A percentile compares a stretch with the other conserved stretches of the same genome.
Conservation (phyloP, 2,113 vertebrate genomes). For the Hemibagrus wyckioides region DNA sequence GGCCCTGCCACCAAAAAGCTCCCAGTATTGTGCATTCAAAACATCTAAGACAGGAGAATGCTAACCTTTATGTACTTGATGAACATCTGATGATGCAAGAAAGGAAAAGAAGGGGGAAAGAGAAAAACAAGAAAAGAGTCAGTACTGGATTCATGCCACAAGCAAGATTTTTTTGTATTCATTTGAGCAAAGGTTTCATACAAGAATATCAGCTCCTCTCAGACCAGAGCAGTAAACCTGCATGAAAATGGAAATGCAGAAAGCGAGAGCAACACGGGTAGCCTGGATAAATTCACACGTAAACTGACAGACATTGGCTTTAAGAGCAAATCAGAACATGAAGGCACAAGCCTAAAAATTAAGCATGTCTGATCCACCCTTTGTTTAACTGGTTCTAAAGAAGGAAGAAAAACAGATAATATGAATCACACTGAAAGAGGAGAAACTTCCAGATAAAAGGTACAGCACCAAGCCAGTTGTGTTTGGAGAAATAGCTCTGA, state of each 20-base stretch:
- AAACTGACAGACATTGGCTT: background rate
- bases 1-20: conserved; percentile 59
- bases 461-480: background rate
- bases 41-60: conserved; percentile 79
- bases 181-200: background rate
- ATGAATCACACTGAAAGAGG: background rate
- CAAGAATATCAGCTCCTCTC: conserved; percentile 27
- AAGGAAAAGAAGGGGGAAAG: conserved; percentile 76
- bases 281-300: background rate
- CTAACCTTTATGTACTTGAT: conserved; percentile 99
- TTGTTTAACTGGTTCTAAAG: background rate
- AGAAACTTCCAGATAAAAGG: background rate
- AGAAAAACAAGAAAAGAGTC: conserved; percentile 78
- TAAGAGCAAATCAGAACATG: conserved; percentile 8
- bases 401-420: background rate
- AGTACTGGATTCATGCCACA: conserved; percentile 84
- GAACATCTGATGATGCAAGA: conserved; percentile 99
- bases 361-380: background rate
- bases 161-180: conserved; percentile 67
- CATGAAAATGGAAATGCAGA: conserved; percentile 10
- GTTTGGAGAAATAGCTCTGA: background rate
- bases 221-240: conserved; percentile 18
- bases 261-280: background rate
- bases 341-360: conserved; percentile 12
- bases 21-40: conserved; percentile 57